These are phyloP conservation scores for Anoplophora glabripennis DNA, from an alignment of 1,140 invertebrate species.

Conservation along the genomic window DNA sequence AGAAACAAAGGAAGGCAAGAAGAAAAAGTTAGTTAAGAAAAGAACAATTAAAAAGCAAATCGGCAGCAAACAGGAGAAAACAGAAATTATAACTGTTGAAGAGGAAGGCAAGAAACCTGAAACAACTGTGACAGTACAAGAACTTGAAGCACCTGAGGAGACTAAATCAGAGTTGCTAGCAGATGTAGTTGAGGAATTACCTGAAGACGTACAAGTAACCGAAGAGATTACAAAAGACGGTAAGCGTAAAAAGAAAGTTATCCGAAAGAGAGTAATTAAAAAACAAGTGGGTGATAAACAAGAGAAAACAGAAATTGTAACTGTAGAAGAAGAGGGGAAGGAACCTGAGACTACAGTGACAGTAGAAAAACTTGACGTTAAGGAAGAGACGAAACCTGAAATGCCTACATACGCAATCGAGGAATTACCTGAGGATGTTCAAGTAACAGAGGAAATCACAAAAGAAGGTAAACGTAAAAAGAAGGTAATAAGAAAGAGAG, in stretches of 20 bases:
- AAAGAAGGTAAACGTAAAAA: conserved; percentile 24
- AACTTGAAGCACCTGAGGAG: conserved; percentile 32
- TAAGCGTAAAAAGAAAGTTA: conserved; percentile 36
- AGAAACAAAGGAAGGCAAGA: conserved; percentile 33
- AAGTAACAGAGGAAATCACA: conserved; percentile 22
- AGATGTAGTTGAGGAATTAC: conserved; percentile 44
- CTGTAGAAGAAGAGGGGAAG: conserved; percentile 44
- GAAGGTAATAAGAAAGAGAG: conserved; percentile 23
- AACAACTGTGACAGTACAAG: conserved; percentile 43
- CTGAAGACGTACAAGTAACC: conserved; percentile 47
- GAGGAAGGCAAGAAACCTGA: conserved; percentile 51
- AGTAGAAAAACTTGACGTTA: conserved; percentile 48
- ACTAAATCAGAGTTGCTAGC: conserved; percentile 19
- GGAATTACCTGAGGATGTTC: conserved; percentile 42
- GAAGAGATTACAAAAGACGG: conserved; percentile 37
- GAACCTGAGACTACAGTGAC: conserved; percentile 37
- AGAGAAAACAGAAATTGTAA: conserved; percentile 42
- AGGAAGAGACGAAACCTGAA: conserved; percentile 43
- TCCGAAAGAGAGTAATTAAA: conserved; percentile 36
- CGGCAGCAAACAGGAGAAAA: conserved; percentile 49
- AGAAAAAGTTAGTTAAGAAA: conserved; percentile 47
- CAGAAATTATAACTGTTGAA: conserved; percentile 53
- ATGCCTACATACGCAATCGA: conserved; percentile 36
- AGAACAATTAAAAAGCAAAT: conserved; percentile 45
- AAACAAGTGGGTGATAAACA: conserved; percentile 38